Evolutionary conservation across 2,113 vertebrate genomes (phyloP).

Genomic region (Engraulis encrasicolus): DNA sequence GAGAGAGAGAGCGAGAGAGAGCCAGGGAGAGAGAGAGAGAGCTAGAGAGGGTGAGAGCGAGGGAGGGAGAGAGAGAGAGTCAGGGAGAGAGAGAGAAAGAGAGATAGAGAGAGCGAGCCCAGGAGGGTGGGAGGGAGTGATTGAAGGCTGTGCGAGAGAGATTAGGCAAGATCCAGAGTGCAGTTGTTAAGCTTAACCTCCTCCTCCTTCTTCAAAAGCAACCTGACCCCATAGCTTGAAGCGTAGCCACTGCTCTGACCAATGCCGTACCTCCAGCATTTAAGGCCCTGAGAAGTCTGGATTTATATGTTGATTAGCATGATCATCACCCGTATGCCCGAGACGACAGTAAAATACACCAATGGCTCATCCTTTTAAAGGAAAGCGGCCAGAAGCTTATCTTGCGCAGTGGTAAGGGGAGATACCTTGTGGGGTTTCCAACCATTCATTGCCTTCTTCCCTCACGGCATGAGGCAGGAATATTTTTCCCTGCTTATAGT

Average conservation of each 20-base stretch:
- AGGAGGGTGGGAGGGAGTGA: background rate
- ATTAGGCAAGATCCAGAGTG: background rate
- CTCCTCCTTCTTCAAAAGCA: background rate
- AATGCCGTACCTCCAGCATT: too few species aligned
- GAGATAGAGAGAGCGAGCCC: too few species aligned
- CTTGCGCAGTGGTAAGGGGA: background rate
- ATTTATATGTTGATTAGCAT: background rate
- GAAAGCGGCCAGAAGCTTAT: background rate
- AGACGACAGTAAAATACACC: background rate
- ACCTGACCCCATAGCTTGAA: background rate
- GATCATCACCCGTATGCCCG: background rate
- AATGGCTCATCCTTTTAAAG: background rate
- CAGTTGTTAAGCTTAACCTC: conserved; percentile 14
- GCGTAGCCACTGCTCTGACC: background rate
- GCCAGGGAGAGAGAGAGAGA: too few species aligned
- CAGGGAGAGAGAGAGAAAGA: too few species aligned
- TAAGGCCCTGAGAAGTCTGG: background rate
- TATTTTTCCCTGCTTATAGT: background rate
- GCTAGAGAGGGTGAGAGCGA: too few species aligned
- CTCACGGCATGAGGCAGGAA: background rate
- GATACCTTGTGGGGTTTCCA: background rate
- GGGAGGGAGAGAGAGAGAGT: too few species aligned
- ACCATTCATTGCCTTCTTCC: too few species aligned
- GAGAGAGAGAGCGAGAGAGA: too few species aligned
- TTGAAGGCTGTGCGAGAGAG: conserved; percentile 13